Percentiles rank a stretch among this genome's conserved stretches.
Evolutionary conservation across 2,888 invertebrate genomes (phyloP).

Genomic region (Cynaeus angustus): DNA sequence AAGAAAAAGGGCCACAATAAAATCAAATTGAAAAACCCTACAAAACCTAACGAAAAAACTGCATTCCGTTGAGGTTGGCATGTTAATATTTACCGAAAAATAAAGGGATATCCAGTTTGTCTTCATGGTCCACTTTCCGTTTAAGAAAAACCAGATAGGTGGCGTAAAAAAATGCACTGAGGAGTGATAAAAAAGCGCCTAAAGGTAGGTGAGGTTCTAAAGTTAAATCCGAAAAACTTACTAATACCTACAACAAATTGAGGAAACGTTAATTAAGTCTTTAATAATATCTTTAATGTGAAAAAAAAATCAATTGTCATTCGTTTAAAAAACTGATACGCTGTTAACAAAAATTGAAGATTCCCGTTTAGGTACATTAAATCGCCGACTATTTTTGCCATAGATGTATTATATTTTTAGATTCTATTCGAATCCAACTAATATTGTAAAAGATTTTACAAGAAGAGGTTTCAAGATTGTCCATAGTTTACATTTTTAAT

Average conservation of each 20-base stretch:
- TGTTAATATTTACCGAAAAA: constrained; percentile 89
- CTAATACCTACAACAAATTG: constrained; percentile 77
- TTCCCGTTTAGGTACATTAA: no score
- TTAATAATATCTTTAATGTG: no score
- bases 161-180: constrained; percentile 93
- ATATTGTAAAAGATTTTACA: no score
- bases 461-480: no score
- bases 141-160: constrained; percentile 91
- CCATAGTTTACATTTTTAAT: no score
- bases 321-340: no score
- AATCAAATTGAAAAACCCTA: constrained; percentile 92
- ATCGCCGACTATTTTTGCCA: no score
- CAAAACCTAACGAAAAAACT: constrained; percentile 80
- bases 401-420: no score
- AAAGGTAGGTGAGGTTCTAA: constrained; percentile 81
- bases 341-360: no score
- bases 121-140: constrained; percentile 91
- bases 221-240: constrained; percentile 83
- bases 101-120: constrained; percentile 94
- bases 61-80: neutral
- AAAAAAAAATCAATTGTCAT: no score
- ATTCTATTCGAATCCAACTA: no score
- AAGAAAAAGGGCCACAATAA: constrained; percentile 93
- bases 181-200: constrained; percentile 86
- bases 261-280: no score